Evolutionary conservation across 2,113 vertebrate species (phyloP).

Genomic region (Mixornis gularis): DNA sequence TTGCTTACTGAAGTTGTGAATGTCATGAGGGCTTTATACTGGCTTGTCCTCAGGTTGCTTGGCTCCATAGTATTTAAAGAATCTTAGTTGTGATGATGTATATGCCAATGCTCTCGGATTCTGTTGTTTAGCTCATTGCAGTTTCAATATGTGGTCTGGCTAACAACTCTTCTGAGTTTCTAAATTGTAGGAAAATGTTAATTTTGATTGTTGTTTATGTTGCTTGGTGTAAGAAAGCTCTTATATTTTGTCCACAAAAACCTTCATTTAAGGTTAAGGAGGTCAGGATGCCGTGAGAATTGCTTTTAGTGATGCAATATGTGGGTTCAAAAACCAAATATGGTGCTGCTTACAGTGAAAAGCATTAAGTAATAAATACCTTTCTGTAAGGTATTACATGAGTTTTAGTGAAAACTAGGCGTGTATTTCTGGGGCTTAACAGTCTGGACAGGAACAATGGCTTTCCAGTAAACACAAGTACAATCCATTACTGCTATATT

Average conservation of each 20-base stretch:
- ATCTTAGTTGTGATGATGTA: neutral
- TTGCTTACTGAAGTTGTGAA: slow-evolving; percentile 26
- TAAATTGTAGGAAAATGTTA: neutral
- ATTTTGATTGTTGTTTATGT: neutral
- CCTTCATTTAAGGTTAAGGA: neutral
- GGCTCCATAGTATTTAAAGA: neutral
- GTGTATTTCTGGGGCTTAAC: neutral
- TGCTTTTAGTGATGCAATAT: neutral
- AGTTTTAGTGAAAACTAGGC: neutral
- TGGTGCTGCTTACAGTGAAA: neutral
- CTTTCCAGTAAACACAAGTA: neutral
- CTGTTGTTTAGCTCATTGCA: neutral
- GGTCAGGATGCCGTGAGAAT: neutral
- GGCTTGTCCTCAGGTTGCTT: neutral
- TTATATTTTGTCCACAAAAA: neutral
- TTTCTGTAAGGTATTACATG: neutral
- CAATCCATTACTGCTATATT: neutral
- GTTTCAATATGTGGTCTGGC: neutral
- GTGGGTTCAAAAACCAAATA: neutral
- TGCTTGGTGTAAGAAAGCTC: neutral
- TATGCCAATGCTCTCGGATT: neutral
- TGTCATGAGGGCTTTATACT: neutral
- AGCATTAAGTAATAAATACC: neutral
- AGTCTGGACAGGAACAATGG: neutral
- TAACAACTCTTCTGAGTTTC: neutral